phyloP scores from a whole-genome alignment of 2,888 invertebrate species.

The Diarsia dahlii region DNA sequence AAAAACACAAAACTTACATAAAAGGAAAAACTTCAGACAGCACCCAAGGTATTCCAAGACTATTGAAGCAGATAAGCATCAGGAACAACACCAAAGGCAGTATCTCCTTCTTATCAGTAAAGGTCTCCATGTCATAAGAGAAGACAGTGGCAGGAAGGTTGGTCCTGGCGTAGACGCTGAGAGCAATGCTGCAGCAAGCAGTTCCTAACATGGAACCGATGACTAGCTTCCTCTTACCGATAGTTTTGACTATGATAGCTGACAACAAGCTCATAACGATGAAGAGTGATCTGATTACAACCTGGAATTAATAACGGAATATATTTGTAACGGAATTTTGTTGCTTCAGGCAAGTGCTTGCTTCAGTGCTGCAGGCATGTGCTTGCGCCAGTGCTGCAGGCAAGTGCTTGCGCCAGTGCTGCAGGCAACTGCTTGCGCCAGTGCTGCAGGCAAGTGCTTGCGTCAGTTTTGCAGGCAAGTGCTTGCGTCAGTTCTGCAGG shows the following conservation, averaged over 20 bases:
- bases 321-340: background rate
- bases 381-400: too few relatives aligned
- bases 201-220: conserved; percentile 79
- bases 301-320: conserved; percentile 74
- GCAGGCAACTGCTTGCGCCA: too few relatives aligned
- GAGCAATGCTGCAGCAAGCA: conserved; percentile 76
- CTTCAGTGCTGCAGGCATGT: too few relatives aligned
- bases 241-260: conserved; percentile 79
- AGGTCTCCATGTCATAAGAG: conserved; percentile 82
- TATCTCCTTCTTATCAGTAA: conserved; percentile 81
- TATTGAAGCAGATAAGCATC: conserved; percentile 81
- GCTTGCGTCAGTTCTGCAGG: too few relatives aligned
- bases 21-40: conserved; percentile 91
- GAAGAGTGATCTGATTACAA: conserved; percentile 79
- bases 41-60: conserved; percentile 90
- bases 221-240: conserved; percentile 85
- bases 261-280: conserved; percentile 82
- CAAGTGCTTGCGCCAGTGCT: too few relatives aligned
- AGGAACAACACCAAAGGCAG: conserved; percentile 85
- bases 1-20: conserved; percentile 78
- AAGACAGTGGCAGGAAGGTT: conserved; percentile 77
- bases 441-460: too few relatives aligned
- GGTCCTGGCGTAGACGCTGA: conserved; percentile 80
- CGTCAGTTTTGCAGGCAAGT: too few relatives aligned
- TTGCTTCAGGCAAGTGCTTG: too few relatives aligned